A percentile compares a stretch with the other conserved stretches of the same genome.
These are phyloP conservation scores for Eleginops maclovinus DNA, from an alignment of 2,113 vertebrate species.

Conservation along the genomic window DNA sequence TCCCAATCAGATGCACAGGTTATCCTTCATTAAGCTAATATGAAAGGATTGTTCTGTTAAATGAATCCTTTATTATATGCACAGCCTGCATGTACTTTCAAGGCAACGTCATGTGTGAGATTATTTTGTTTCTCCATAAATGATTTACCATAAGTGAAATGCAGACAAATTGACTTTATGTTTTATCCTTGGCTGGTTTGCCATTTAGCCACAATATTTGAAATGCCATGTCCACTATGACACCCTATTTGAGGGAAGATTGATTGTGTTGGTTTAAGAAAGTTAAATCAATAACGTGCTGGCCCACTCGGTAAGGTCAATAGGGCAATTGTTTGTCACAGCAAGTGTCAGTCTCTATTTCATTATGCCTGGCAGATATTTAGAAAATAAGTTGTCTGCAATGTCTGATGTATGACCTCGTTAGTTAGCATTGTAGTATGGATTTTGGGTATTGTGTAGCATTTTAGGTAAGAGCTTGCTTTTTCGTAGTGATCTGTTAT, in stretches of 20 bases:
- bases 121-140: background rate
- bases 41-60: constrained; percentile 15
- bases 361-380: constrained; percentile 44
- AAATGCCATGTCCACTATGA: constrained; percentile 31
- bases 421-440: constrained; percentile 40
- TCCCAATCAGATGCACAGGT: background rate
- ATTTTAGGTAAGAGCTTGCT: background rate
- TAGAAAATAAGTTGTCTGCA: constrained; percentile 28
- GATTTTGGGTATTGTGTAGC: constrained; percentile 30
- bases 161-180: constrained; percentile 22
- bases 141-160: constrained; percentile 25
- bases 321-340: constrained; percentile 33
- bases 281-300: constrained; percentile 49
- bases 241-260: constrained; percentile 31
- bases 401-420: constrained; percentile 49
- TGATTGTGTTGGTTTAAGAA: constrained; percentile 45
- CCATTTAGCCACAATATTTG: constrained; percentile 25
- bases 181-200: constrained; percentile 37
- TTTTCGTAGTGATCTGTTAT: background rate
- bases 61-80: constrained; percentile 5
- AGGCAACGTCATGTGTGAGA: background rate
- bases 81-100: background rate
- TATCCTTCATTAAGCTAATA: constrained; percentile 22
- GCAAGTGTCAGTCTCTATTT: constrained; percentile 13
- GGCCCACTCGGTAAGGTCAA: constrained; percentile 19